Conservation (phyloP, 2,888 invertebrate species). For the Zelleria hepariella region DNA sequence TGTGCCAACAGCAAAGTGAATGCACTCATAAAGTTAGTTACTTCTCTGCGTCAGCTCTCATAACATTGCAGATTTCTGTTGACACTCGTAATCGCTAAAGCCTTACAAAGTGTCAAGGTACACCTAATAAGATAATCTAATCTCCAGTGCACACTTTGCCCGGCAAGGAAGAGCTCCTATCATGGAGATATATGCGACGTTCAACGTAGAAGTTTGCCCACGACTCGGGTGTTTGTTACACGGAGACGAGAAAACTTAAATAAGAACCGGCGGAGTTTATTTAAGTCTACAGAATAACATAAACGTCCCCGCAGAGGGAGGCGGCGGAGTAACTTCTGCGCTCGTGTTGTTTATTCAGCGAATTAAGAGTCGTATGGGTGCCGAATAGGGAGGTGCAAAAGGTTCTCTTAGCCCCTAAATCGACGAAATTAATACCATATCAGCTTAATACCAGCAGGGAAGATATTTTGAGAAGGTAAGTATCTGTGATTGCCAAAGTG, state of each 20-base stretch:
- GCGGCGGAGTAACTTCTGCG: slow-evolving; percentile 28
- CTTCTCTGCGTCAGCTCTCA: not conserved
- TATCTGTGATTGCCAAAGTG: too few relatives aligned
- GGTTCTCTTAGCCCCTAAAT: too few relatives aligned
- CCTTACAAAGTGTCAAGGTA: not conserved
- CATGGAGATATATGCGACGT: not conserved
- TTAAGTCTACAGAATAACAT: slow-evolving; percentile 48
- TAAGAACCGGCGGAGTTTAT: slow-evolving; percentile 52
- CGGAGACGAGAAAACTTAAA: slow-evolving; percentile 36
- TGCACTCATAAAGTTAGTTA: not conserved
- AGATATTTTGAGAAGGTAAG: too few relatives aligned
- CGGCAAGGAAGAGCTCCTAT: not conserved
- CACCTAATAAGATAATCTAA: not conserved
- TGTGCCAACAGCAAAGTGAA: not conserved
- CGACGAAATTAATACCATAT: not conserved
- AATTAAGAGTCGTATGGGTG: slow-evolving; percentile 41
- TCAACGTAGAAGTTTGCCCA: slow-evolving; percentile 11
- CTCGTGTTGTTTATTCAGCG: slow-evolving; percentile 33
- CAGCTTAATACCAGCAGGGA: too few relatives aligned
- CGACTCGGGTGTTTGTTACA: slow-evolving; percentile 18
- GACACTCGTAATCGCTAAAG: not conserved
- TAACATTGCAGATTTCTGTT: not conserved
- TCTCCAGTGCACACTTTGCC: not conserved
- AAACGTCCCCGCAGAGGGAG: slow-evolving; percentile 21
- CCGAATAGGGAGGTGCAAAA: not conserved